A percentile compares a stretch with the other conserved stretches of the same genome.
Conservation (phyloP, 2,113 vertebrate genomes). For the Lathamus discolor region DNA sequence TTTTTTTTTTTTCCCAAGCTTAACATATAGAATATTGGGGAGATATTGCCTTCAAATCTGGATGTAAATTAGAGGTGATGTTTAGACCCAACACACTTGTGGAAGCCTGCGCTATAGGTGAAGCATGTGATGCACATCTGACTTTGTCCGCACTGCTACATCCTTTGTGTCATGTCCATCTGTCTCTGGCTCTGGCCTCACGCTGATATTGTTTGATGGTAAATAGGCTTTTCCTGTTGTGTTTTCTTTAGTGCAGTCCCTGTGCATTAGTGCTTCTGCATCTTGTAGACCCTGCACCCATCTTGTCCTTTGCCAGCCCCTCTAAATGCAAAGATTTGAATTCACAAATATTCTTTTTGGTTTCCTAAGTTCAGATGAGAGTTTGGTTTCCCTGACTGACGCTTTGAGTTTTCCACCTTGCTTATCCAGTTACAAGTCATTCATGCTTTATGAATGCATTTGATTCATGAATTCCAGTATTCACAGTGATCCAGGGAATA, state of each 20-base stretch:
- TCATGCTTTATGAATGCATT: background rate
- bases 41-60: background rate
- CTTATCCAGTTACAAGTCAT: background rate
- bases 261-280: background rate
- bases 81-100: background rate
- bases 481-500: background rate
- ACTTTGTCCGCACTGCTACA: background rate
- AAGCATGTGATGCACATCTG: background rate
- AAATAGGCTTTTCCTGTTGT: background rate
- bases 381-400: background rate
- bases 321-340: background rate
- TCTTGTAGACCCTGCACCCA: fast-evolving
- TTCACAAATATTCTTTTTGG: background rate
- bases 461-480: background rate
- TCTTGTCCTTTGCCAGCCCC: background rate
- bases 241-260: background rate
- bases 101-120: background rate
- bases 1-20: background rate
- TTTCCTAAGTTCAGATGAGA: background rate
- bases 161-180: background rate
- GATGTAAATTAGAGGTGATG: background rate
- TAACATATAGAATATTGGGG: background rate
- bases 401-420: background rate
- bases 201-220: background rate
- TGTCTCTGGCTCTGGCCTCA: background rate